Percentiles rank a stretch among this genome's conserved stretches.
phyloP scores from a whole-genome alignment of 1,140 invertebrate species.

The Cheumatopsyche charites region DNA sequence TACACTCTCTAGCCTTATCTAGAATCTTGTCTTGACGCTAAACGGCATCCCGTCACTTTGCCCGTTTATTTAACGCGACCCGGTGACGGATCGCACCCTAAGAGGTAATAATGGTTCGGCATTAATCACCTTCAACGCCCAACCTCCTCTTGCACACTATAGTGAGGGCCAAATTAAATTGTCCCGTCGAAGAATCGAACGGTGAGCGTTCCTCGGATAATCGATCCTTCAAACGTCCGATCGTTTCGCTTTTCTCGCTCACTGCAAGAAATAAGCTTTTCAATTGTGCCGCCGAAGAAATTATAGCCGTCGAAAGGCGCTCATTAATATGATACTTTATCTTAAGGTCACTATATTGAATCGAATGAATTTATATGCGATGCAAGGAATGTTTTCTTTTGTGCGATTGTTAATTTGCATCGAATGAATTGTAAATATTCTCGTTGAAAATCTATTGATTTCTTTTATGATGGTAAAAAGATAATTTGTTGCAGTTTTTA shows the following conservation, averaged over 20 bases:
- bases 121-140: slow-evolving; percentile 41
- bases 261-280: too few relatives aligned
- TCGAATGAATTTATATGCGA: too few relatives aligned
- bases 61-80: slow-evolving; percentile 36
- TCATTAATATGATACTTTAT: too few relatives aligned
- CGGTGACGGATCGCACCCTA: slow-evolving; percentile 39
- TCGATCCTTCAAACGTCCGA: slow-evolving; percentile 14
- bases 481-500: too few relatives aligned
- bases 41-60: slow-evolving; percentile 32
- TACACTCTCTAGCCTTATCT: slow-evolving; percentile 30
- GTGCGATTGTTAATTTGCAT: too few relatives aligned
- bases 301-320: too few relatives aligned
- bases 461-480: too few relatives aligned
- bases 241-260: not conserved
- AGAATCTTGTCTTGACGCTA: slow-evolving; percentile 31
- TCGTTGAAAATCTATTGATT: too few relatives aligned
- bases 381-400: too few relatives aligned
- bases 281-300: too few relatives aligned
- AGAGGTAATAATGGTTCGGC: slow-evolving; percentile 38
- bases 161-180: slow-evolving; percentile 24
- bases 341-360: too few relatives aligned
- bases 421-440: too few relatives aligned
- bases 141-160: not conserved
- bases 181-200: slow-evolving; percentile 34
- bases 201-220: not conserved